Conservation (phyloP, 2,113 vertebrate genomes). For the Calonectris borealis region DNA sequence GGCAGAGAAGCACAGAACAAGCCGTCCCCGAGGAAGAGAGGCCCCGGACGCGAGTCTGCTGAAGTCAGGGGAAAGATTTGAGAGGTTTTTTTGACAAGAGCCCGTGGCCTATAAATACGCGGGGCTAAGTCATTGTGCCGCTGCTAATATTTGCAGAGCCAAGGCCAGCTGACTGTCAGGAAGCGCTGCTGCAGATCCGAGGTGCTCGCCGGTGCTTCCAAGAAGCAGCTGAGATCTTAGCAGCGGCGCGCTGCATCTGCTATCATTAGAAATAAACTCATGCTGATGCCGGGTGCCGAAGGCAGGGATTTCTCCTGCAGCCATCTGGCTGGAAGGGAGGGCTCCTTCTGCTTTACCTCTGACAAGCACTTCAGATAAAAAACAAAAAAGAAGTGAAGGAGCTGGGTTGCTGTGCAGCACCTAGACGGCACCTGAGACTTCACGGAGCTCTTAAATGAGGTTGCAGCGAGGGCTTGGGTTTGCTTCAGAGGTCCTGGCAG, state of each 20-base stretch:
- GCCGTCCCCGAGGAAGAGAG: neutral
- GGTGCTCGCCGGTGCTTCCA: neutral
- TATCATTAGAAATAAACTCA: neutral
- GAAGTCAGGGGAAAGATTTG: neutral
- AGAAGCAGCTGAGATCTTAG: neutral
- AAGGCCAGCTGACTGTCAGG: neutral
- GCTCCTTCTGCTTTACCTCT: slow-evolving; percentile 5
- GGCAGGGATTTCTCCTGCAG: neutral
- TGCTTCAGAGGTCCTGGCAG: neutral
- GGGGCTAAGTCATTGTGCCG: neutral
- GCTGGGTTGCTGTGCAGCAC: neutral
- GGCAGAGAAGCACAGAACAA: neutral
- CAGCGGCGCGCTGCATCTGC: neutral
- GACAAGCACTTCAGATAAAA: neutral
- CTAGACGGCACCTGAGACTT: neutral
- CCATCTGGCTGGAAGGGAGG: neutral
- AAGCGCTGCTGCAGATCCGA: fast-evolving
- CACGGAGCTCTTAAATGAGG: neutral
- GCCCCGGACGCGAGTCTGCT: neutral
- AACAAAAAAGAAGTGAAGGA: neutral
- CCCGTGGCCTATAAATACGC: neutral
- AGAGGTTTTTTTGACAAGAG: neutral
- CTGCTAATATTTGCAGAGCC: neutral
- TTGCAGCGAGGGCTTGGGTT: neutral
- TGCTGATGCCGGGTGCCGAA: neutral